phyloP scores from a whole-genome alignment of 2,797 vertebrate genomes.

The Cryptoprocta ferox region DNA sequence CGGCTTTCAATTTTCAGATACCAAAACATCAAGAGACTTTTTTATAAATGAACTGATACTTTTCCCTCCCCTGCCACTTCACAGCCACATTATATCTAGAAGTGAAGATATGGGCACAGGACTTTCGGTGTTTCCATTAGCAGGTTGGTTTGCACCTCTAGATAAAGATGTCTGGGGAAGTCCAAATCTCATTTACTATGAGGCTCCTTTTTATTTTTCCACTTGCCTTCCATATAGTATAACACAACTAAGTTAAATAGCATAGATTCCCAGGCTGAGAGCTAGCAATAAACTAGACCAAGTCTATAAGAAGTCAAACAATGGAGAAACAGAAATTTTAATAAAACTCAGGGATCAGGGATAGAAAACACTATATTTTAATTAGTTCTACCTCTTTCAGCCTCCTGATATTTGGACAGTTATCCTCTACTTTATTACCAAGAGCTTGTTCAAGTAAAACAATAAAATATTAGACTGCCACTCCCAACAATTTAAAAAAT shows the following conservation, averaged over 20 bases:
- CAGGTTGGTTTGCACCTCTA: conserved; percentile 64
- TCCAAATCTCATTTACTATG: conserved; percentile 60
- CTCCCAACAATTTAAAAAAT: not conserved
- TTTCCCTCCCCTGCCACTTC: conserved; percentile 55
- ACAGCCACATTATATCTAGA: conserved; percentile 65
- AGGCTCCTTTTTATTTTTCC: conserved; percentile 73
- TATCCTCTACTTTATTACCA: not conserved
- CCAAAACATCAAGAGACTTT: conserved; percentile 18
- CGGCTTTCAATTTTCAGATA: conserved; percentile 26
- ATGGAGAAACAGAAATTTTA: conserved; percentile 44
- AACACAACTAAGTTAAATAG: conserved; percentile 57
- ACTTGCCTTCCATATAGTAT: conserved; percentile 60
- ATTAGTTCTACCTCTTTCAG: conserved; percentile 12
- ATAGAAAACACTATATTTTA: conserved; percentile 27
- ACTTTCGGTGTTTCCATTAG: conserved; percentile 62
- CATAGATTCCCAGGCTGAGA: conserved; percentile 36
- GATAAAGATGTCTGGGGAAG: conserved; percentile 64
- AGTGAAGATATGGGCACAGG: conserved; percentile 56
- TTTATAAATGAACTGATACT: conserved; percentile 49
- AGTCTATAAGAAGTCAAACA: not conserved
- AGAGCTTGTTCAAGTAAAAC: conserved; percentile 40
- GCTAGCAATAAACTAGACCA: conserved; percentile 38
- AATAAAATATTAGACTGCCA: conserved; percentile 10
- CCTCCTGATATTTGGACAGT: not conserved
- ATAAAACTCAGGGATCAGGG: conserved; percentile 8